A percentile compares a stretch with the other conserved stretches of the same genome.
phyloP scores from a whole-genome alignment of 2,797 vertebrate genomes.

The Botia almorhae region DNA sequence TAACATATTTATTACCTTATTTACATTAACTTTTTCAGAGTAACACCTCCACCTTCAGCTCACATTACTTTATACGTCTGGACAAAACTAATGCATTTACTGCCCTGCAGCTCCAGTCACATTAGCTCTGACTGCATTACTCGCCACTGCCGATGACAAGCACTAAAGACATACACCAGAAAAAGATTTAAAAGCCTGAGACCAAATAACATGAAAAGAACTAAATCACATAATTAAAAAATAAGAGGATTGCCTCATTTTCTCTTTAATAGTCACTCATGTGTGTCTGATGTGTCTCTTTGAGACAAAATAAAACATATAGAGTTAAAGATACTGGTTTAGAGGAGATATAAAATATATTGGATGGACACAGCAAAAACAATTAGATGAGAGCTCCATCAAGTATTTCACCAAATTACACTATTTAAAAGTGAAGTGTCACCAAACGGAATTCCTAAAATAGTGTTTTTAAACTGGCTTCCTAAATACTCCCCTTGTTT shows the following conservation, averaged over 20 bases:
- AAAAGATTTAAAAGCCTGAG: constrained; percentile 23
- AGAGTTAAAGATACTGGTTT: background rate
- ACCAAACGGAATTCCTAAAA: too few species aligned
- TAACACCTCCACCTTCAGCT: constrained; percentile 49
- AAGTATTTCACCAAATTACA: too few species aligned
- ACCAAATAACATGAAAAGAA: constrained; percentile 22
- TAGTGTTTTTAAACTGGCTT: too few species aligned
- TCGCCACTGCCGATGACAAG: constrained; percentile 40
- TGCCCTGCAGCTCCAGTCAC: constrained; percentile 51
- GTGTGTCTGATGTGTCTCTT: background rate
- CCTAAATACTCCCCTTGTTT: too few species aligned
- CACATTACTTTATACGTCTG: constrained; percentile 50
- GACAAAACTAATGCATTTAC: constrained; percentile 60
- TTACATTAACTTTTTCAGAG: too few species aligned
- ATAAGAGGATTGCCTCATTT: background rate
- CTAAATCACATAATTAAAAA: background rate
- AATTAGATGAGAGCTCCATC: background rate
- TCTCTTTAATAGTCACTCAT: background rate
- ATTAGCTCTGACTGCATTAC: constrained; percentile 50
- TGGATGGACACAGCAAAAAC: too few species aligned
- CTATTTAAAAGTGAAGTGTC: too few species aligned
- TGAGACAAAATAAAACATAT: background rate
- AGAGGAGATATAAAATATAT: too few species aligned
- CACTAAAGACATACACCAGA: constrained; percentile 34
- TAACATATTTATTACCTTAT: background rate